Conservation (phyloP, 2,797 vertebrate species). For the Lepus townsendii region DNA sequence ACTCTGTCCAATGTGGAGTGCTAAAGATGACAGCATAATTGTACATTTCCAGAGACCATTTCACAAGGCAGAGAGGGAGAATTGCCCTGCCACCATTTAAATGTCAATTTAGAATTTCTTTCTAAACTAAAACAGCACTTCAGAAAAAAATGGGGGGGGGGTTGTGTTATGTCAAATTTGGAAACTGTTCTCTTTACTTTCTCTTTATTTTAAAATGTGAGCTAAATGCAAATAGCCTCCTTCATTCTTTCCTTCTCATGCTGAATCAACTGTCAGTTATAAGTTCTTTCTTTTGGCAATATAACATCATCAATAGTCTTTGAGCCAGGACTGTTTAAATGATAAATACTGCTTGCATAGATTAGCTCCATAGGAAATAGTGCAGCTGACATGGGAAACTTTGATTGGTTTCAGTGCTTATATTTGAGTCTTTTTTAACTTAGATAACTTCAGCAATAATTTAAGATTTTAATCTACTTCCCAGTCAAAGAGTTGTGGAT, state of each 20-base stretch:
- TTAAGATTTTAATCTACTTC: slow-evolving; percentile 88
- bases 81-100: slow-evolving; percentile 91
- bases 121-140: slow-evolving; percentile 87
- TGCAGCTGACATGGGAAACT: slow-evolving; percentile 73
- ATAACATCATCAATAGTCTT: slow-evolving; percentile 79
- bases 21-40: slow-evolving; percentile 94
- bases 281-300: slow-evolving; percentile 81
- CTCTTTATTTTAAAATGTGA: slow-evolving; percentile 82
- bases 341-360: slow-evolving; percentile 85
- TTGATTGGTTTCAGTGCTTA: slow-evolving; percentile 83
- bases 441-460: slow-evolving; percentile 84
- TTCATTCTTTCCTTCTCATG: slow-evolving; percentile 65
- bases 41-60: slow-evolving; percentile 90
- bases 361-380: slow-evolving; percentile 81
- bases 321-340: slow-evolving; percentile 83
- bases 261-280: slow-evolving; percentile 81
- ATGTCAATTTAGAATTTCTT: slow-evolving; percentile 90
- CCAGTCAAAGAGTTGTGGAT: slow-evolving; percentile 80
- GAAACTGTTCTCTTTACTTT: slow-evolving; percentile 81
- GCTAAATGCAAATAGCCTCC: slow-evolving; percentile 82
- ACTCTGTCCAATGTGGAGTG: slow-evolving; percentile 93
- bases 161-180: slow-evolving; percentile 81
- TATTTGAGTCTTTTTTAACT: slow-evolving; percentile 80
- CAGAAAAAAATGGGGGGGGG: not conserved
- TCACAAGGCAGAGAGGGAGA: slow-evolving; percentile 89